Evolutionary conservation across 2,113 vertebrate genomes (phyloP), one percentile per base, ranked within the genome.

Genomic region (Sitta europaea): DNA sequence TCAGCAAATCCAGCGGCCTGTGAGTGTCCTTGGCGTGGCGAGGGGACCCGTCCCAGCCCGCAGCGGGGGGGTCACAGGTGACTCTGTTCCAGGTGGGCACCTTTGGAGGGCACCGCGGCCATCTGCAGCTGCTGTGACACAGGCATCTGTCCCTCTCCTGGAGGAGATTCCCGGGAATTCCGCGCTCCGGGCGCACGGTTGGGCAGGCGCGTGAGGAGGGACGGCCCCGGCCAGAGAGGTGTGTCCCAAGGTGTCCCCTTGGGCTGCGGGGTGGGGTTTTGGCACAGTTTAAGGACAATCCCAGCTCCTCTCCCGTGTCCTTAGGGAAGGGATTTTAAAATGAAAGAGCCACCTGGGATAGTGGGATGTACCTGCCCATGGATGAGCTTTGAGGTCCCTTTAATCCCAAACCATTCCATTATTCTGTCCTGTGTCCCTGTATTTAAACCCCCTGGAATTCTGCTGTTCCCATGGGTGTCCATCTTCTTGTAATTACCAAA

Each of bases 301-400:
- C 6, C 0, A 0, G 20, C 24, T 57, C 29, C 24, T 25, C 20
- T 29, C 29, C 0, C 0, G 6, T 25, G 24, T 3, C 25, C 6
- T 42, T 25, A 57, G 24, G 35, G 29, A 25, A 35, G 24, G 35
- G 6, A 11, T 29, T 54, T 48, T 5, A 24, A 12, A 47, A 38
- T 6, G 7, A 11, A 72, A 54, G 8, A 57, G 59, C 42, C 16
- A 35, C 31, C 13, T 40, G 59, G 24, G 10, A 10, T 35, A 35
- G 29, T 25, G 12, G n/a, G n/a, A n/a, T n/a, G n/a, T n/a, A 12
- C 35, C 19, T 57, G 42, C 12, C 29, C 3, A 3, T 74, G 12
- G 40, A 16, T n/a, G 29, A 20, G 10, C 7, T 75, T 50, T 50
- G 51, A 50, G 43, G 25, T 17, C 20, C 9, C 8, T 35, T 57